Evolutionary conservation across 2,113 vertebrate species (phyloP), one percentile per base, ranked within the genome.

Genomic region (Hymenochirus boettgeri): DNA sequence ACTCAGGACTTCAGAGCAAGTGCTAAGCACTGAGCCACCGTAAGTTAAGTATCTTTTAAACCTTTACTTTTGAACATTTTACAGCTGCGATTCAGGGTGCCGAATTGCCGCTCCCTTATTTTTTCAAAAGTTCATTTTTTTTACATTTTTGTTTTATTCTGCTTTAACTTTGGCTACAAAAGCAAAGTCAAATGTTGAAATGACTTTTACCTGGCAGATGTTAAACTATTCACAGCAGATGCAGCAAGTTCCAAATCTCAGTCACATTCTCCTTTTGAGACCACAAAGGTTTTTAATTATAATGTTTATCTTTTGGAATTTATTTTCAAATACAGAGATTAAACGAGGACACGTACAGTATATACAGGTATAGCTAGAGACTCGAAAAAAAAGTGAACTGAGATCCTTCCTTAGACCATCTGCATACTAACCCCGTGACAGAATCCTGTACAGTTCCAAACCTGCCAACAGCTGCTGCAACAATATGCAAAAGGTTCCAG

Each of bases 401-500:
- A n/a, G n/a, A n/a, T n/a, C n/a, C n/a, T n/a, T n/a, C n/a, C n/a
- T n/a, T n/a, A 58, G 55, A 27, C 55, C 63, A 66, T 66, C 64
- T 66, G 64, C 56, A 59, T 45, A 45, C 33, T 35, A 51, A 27
- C 64, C 64, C 53, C 31, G 26, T 48, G 45, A 66, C 46, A 66
- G 31, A 57, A 15, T 58, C 23, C 27, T 51, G 52, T 59, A 57
- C 64, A 66, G 35, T 51, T 66, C 31, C 56, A 39, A 48, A 51
- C 46, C 55, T 58, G 29, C 64, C 46, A 66, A 59, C 64, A 66
- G 64, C 64, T 66, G 64, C 55, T 55, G 39, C 56, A 59, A 23
- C 35, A 66, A 66, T 66, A 66, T 66, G 64, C 55, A 59, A 39
- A 15, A 58, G 45, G 55, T 58, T 66, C 55, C 64, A 66, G 64